Conservation (phyloP, 1,140 invertebrate species). For the Brevipalpus yothersi region DNA sequence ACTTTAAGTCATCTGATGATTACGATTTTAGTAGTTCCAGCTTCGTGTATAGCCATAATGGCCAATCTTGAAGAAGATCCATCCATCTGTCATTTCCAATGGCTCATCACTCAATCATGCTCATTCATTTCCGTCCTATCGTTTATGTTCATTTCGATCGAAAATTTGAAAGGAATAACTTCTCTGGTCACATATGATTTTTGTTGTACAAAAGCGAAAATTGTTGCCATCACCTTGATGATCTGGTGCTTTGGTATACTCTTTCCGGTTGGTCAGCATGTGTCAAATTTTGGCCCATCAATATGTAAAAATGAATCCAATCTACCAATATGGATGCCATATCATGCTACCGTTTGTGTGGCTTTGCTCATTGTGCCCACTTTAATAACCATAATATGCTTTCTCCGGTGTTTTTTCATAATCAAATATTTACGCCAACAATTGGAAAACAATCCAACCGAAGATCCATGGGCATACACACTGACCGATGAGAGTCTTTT, state of each 20-base stretch:
- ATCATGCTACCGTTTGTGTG: conserved; percentile 5
- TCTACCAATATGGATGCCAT: neutral
- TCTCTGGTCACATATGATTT: conserved; percentile 8
- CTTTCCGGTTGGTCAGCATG: conserved; percentile 26
- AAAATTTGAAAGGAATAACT: conserved; percentile 18
- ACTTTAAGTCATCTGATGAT: conserved; percentile 45
- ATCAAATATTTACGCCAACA: conserved; percentile 16
- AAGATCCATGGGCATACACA: neutral
- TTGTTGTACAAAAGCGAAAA: conserved; percentile 12
- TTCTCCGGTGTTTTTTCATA: conserved; percentile 33
- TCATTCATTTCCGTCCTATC: conserved; percentile 37
- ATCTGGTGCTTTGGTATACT: conserved; percentile 26
- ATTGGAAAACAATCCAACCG: conserved; percentile 2
- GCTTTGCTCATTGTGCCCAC: conserved; percentile 20
- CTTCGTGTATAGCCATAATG: conserved; percentile 32
- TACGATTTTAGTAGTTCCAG: conserved; percentile 40
- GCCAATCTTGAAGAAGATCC: conserved; percentile 32
- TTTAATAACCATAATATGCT: conserved; percentile 17
- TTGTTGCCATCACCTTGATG: conserved; percentile 24
- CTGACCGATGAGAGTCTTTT: conserved; percentile 30
- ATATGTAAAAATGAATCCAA: conserved; percentile 10
- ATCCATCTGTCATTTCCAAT: conserved; percentile 34
- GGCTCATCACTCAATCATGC: conserved; percentile 35
- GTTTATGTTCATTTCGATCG: conserved; percentile 32
- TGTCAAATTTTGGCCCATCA: conserved; percentile 19